A percentile compares a stretch with the other conserved stretches of the same genome.
Evolutionary conservation across 1,140 invertebrate genomes (phyloP).

Genomic region (Himalopsyche phryganea): DNA sequence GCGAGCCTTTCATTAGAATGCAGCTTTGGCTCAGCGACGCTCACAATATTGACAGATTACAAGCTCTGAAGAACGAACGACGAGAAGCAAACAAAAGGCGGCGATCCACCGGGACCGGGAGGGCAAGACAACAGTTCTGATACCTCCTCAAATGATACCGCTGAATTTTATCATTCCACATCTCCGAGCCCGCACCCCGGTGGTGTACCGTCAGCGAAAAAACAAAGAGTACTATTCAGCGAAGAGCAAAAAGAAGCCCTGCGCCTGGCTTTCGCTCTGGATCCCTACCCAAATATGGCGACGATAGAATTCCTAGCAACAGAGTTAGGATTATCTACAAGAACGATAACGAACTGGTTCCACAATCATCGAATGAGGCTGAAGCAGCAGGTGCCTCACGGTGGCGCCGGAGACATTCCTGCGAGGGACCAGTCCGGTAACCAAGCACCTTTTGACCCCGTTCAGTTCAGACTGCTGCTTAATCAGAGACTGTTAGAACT

Average conservation of each 20-base stretch:
- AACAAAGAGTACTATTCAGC: constrained; percentile 91
- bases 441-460: constrained; percentile 76
- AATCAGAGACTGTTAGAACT: constrained; percentile 84
- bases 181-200: constrained; percentile 64
- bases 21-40: constrained; percentile 94
- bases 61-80: constrained; percentile 82
- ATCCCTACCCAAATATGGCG: constrained; percentile 93
- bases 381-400: constrained; percentile 83
- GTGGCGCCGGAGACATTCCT: constrained; percentile 64
- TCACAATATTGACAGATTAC: constrained; percentile 86
- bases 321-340: constrained; percentile 86
- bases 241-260: constrained; percentile 98
- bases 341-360: constrained; percentile 99
- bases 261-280: constrained; percentile 86
- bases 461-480: constrained; percentile 82
- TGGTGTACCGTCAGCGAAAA: constrained; percentile 77
- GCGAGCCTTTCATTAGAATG: constrained; percentile 98
- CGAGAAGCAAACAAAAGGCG: constrained; percentile 85
- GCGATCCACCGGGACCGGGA: constrained; percentile 70
- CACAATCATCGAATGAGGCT: constrained; percentile 98
- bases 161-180: constrained; percentile 84
- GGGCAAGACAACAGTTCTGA: constrained; percentile 79
- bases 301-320: constrained; percentile 93
- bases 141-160: constrained; percentile 82
- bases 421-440: constrained; percentile 61